Base-by-base conservation (phyloP, 53 echinoderm and acorn worm genomes). In the Hippasteria phrygiana region DNA sequence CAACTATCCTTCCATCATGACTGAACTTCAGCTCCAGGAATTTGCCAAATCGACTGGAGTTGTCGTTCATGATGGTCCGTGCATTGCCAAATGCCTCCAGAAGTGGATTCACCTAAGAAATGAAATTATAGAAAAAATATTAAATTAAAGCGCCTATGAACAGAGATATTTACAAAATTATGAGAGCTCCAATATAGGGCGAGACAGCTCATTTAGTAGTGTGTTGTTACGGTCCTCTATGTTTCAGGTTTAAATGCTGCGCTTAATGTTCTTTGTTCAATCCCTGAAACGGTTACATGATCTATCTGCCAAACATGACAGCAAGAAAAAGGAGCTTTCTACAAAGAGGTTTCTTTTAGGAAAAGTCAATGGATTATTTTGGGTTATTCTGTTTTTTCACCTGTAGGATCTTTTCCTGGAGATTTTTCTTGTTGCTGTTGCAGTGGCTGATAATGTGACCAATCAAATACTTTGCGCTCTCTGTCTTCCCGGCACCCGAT, bases 401-500 rank as follows among this genome's bases (percentile, higher is more conserved):
- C 95, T 98, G 99, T 3, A 98, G 80, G 33, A 98, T 98, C 82
- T 96, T 98, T 36, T 94, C 99, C 54, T 98, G 99, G 18, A 98
- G 90, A 64, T 93, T 81, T 31, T 75, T 81, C 87, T 98, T 95
- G 48, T 90, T 91, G 80, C 95, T 95, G 66, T 87, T 92, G 79
- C 99, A 98, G 62, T 98, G 99, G 66, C 92, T 94, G 87, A 98
- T 98, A 55, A 98, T 94, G 80, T 98, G 99, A 22, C 95, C 94
- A 32, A 98, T 96, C 69, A 98, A 75, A 55, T 95, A 96, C 81
- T 98, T 98, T 0, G 99, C 94, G 39, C 89, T 98, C 75, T 98
- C 99, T 1, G 99, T 98, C 85, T 98, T 98, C 14, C 99, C 99
- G n/a, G 99, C 95, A 4, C 99, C 99, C 16, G 96, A 96, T 82